These are phyloP conservation scores for Drosophila limbata DNA, from an alignment of 2,888 invertebrate genomes.

Conservation along the genomic window DNA sequence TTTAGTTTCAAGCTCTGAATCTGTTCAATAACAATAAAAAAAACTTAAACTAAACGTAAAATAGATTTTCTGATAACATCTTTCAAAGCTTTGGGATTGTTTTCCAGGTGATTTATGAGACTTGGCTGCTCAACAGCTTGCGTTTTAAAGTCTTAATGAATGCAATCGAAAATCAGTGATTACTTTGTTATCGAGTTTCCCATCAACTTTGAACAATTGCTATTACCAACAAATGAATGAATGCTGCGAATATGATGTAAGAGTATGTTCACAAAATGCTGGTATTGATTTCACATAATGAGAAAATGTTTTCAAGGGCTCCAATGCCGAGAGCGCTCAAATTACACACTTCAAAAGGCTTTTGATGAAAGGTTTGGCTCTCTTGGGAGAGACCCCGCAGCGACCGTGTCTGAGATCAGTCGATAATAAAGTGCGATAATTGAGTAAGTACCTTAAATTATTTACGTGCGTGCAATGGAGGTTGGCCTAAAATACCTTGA, in stretches of 20 bases:
- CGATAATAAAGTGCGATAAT: slow-evolving; percentile 52
- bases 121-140: not conserved
- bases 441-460: slow-evolving; percentile 43
- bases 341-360: slow-evolving; percentile 52
- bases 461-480: slow-evolving; percentile 36
- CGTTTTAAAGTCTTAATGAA: slow-evolving; percentile 18
- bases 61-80: not conserved
- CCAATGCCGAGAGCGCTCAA: slow-evolving; percentile 24
- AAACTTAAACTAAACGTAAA: not conserved
- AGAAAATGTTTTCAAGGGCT: slow-evolving; percentile 54
- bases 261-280: slow-evolving; percentile 50
- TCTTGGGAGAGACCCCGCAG: slow-evolving; percentile 44
- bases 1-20: no score
- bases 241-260: slow-evolving; percentile 16
- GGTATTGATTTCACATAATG: slow-evolving; percentile 71
- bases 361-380: slow-evolving; percentile 52
- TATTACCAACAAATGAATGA: slow-evolving; percentile 26
- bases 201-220: slow-evolving; percentile 36
- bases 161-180: slow-evolving; percentile 16
- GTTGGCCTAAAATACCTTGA: slow-evolving; percentile 11
- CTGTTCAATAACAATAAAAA: not conserved
- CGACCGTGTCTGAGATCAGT: slow-evolving; percentile 37
- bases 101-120: not conserved
- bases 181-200: slow-evolving; percentile 39
- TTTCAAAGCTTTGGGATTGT: slow-evolving; percentile 4